Base-by-base conservation (phyloP, 2,797 vertebrate genomes). In the Lindbergichthys nudifrons region DNA sequence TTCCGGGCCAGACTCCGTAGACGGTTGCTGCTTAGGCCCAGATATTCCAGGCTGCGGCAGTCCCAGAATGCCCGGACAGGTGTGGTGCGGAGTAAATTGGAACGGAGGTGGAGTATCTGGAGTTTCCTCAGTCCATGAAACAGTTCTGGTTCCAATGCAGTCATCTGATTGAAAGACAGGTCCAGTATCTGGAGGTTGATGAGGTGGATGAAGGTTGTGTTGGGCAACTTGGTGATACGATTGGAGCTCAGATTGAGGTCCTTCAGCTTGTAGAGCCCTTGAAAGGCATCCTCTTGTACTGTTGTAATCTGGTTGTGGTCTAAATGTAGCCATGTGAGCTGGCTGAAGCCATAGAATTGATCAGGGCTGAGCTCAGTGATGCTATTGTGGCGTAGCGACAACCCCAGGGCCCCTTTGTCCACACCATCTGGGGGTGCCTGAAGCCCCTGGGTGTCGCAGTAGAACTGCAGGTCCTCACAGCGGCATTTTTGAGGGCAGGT, bases 401-500 rank as follows among this genome's bases (percentile, higher is more conserved):
- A 95, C 94, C 98, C 98, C 91, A 99, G 94, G 91, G 97, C 97
- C 88, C 97, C 96, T 94, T 96, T 97, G 94, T 98, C 97, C 93
- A 98, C 97, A 81, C 96, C 92, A 90, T 98, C 97, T 95, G 98
- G 98, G 95, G 98, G 97, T 83, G 96, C 97, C 94, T 96, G 95
- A 93, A 97, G 97, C 95, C 96, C 97, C 95, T 99, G 97, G 92
- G 98, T 99, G 96, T 99, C 98, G 95, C 98, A 99, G 96, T 99
- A 99, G 95, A 99, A 98, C 95, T 99, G 97, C 96, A 98, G 96
- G 96, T 99, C 98, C 96, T 99, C 98, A 92, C 98, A 99, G 95
- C 97, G 97, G 95, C 98, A 99, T 97, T 98, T 99, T 95, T 97
- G 97, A 93, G 98, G 97, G 96, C 98, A 99, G 93, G 98, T 97